A percentile compares a stretch with the other conserved stretches of the same genome.
These are phyloP conservation scores for Heliopora coerulea DNA, from an alignment of 92 coral and sea anemone species.

Conservation along the genomic window DNA sequence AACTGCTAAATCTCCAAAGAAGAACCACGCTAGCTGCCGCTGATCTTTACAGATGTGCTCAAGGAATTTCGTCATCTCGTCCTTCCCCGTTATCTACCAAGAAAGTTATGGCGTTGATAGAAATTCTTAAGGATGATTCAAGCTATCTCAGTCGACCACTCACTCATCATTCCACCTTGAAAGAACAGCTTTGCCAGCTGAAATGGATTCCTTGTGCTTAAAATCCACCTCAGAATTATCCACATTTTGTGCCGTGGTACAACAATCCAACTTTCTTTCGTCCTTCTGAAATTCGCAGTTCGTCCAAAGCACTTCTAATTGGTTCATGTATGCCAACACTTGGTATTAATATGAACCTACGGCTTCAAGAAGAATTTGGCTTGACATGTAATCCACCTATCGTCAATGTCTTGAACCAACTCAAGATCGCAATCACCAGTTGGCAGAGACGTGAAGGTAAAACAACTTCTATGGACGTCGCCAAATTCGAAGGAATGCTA, in stretches of 20 bases:
- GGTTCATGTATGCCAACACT: constrained; percentile 63
- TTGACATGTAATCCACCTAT: constrained; percentile 56
- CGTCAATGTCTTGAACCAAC: constrained; percentile 46
- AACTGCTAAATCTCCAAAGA: constrained; percentile 51
- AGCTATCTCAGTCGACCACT: neutral
- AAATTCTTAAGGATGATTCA: constrained; percentile 43
- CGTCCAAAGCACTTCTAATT: constrained; percentile 43
- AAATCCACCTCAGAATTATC: constrained; percentile 55
- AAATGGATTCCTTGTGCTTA: constrained; percentile 54
- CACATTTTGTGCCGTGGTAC: constrained; percentile 61
- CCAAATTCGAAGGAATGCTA: constrained; percentile 54
- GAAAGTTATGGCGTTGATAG: constrained; percentile 56
- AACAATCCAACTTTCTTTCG: constrained; percentile 38
- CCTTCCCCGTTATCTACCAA: constrained; percentile 37
- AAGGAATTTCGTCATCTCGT: neutral
- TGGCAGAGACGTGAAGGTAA: constrained; percentile 54
- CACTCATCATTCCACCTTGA: neutral
- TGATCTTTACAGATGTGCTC: too few relatives aligned
- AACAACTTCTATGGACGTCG: constrained; percentile 27
- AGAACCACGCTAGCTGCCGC: neutral
- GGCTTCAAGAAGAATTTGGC: constrained; percentile 55
- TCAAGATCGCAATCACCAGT: constrained; percentile 48
- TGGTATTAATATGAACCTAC: constrained; percentile 54
- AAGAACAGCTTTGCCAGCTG: constrained; percentile 43
- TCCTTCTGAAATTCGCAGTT: constrained; percentile 52